phyloP scores from a whole-genome alignment of 2,113 vertebrate species.

The Orycteropus afer region DNA sequence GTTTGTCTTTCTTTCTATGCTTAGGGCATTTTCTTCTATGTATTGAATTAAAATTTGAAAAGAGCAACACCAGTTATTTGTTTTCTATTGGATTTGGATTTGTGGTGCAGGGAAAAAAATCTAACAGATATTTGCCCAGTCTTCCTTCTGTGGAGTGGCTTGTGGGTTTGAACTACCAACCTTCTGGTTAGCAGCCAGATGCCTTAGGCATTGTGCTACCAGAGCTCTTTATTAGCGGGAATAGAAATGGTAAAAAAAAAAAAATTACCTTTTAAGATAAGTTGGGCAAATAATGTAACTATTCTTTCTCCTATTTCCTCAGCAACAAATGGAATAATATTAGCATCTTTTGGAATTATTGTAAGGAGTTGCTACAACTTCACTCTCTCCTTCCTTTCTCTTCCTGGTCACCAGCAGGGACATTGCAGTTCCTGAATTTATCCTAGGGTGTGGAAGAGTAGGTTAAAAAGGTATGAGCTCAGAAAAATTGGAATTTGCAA shows the following conservation, averaged over 20 bases:
- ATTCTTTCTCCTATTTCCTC: background rate
- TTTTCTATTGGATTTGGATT: background rate
- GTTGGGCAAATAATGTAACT: background rate
- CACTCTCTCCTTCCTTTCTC: background rate
- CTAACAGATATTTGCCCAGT: background rate
- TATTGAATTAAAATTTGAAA: slow-evolving; percentile 29
- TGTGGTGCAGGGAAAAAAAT: background rate
- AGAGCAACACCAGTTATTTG: background rate
- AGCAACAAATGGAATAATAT: background rate
- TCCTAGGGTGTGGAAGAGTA: background rate
- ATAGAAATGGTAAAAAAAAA: background rate
- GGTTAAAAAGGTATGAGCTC: background rate
- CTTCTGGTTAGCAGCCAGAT: too few species aligned
- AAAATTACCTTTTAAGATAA: background rate
- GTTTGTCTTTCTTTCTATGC: background rate
- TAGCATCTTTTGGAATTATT: background rate
- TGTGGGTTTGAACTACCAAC: too few species aligned
- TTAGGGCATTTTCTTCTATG: background rate
- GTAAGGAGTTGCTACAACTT: background rate
- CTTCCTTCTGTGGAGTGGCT: too few species aligned
- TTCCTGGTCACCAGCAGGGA: background rate
- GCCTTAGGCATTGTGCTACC: background rate
- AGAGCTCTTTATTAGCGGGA: background rate
- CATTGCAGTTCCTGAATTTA: background rate
- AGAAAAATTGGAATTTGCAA: background rate